These are phyloP conservation scores for Corticium candelabrum DNA, from an alignment of 37 sponge, comb jelly and placozoan genomes.

Conservation along the genomic window DNA sequence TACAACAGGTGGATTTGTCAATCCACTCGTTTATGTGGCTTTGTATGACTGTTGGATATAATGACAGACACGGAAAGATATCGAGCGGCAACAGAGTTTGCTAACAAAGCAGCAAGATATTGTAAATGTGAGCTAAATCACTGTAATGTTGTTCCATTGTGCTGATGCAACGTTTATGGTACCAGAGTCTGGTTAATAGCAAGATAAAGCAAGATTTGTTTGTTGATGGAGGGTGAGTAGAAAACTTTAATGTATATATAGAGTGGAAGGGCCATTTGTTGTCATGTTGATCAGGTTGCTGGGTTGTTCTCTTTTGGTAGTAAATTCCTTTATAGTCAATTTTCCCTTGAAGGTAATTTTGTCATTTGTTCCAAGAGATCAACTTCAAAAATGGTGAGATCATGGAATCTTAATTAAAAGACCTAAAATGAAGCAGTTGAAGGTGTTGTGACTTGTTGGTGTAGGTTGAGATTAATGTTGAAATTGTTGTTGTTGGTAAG, in stretches of 20 bases:
- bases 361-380: not conserved
- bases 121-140: not conserved
- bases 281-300: not conserved
- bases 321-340: not conserved
- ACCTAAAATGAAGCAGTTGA: not conserved
- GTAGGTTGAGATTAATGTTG: not conserved
- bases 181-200: not conserved
- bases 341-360: not conserved
- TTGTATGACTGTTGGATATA: not conserved
- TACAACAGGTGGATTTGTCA: not conserved
- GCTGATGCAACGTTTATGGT: not conserved
- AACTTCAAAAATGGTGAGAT: not conserved
- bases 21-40: not conserved
- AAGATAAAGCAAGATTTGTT: not conserved
- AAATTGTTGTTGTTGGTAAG: not conserved
- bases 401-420: too few relatives aligned
- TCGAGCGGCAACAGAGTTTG: not conserved
- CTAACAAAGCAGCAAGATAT: not conserved
- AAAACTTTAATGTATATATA: not conserved
- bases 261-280: not conserved
- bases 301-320: not conserved
- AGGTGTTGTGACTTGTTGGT: not conserved
- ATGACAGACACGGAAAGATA: not conserved
- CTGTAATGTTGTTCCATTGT: not conserved
- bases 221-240: not conserved